These are phyloP conservation scores for Gobio gobio DNA, from an alignment of 2,113 vertebrate species.

Conservation along the genomic window DNA sequence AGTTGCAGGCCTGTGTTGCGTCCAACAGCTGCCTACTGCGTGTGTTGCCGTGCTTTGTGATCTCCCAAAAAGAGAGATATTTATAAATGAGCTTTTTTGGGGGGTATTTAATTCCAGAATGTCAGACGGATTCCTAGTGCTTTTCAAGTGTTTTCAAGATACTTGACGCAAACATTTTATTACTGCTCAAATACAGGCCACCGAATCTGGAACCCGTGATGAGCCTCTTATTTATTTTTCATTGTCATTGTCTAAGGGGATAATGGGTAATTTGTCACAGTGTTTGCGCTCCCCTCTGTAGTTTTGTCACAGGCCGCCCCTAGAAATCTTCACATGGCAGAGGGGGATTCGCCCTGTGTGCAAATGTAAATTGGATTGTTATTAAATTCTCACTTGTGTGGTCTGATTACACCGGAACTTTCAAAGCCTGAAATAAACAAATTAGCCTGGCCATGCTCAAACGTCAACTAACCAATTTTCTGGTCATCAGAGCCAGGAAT, in stretches of 20 bases:
- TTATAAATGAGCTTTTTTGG: not conserved
- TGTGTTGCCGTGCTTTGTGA: not conserved
- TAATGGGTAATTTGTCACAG: conserved; percentile 18
- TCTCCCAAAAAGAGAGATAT: not conserved
- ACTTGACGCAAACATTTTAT: not conserved
- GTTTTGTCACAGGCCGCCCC: conserved; percentile 6
- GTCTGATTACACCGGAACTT: not conserved
- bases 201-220: not conserved
- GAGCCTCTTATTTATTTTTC: conserved; percentile 18
- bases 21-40: not conserved
- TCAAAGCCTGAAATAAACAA: conserved; percentile 38
- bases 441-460: conserved; percentile 31
- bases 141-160: not conserved
- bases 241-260: not conserved
- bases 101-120: not conserved
- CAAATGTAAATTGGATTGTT: conserved; percentile 17
- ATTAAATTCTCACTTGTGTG: conserved; percentile 43
- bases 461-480: conserved; percentile 2
- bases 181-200: not conserved
- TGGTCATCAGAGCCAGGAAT: not conserved
- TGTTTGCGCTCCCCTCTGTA: conserved; percentile 8
- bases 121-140: not conserved
- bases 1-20: not conserved
- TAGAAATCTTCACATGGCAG: conserved; percentile 32
- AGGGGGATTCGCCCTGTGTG: not conserved